These are phyloP conservation scores for Passerina amoena DNA, from an alignment of 2,113 vertebrate genomes.

Conservation along the genomic window DNA sequence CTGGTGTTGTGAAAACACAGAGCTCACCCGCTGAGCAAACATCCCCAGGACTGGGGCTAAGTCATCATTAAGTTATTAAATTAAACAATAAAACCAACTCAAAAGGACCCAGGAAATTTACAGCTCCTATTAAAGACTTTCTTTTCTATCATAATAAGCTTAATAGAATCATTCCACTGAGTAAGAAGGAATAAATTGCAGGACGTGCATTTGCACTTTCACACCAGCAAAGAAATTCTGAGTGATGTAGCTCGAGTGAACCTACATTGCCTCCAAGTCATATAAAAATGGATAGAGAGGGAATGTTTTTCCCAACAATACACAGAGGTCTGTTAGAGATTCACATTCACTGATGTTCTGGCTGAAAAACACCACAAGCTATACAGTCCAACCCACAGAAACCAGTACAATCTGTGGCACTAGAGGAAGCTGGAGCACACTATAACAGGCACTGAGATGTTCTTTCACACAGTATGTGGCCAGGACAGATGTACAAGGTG, in stretches of 20 bases:
- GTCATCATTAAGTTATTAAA: background rate
- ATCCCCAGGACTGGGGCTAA: background rate
- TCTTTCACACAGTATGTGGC: background rate
- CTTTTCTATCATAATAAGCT: background rate
- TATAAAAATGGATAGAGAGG: background rate
- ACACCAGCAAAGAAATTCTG: background rate
- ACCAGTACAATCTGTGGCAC: background rate
- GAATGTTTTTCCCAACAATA: background rate
- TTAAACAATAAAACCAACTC: background rate
- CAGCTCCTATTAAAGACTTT: background rate
- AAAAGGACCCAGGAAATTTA: background rate
- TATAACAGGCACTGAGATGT: background rate
- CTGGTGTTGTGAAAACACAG: background rate
- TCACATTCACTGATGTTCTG: fast-evolving
- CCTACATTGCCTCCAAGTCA: background rate
- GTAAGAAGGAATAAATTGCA: background rate
- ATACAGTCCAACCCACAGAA: background rate
- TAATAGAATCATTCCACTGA: background rate
- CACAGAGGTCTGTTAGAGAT: background rate
- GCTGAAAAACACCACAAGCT: background rate
- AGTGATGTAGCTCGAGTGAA: background rate
- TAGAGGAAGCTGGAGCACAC: background rate
- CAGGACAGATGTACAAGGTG: background rate
- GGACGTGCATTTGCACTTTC: background rate
- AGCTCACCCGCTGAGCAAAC: background rate